Evolutionary conservation across 2,888 invertebrate genomes (phyloP).

Genomic region (Drosophila limbata): DNA sequence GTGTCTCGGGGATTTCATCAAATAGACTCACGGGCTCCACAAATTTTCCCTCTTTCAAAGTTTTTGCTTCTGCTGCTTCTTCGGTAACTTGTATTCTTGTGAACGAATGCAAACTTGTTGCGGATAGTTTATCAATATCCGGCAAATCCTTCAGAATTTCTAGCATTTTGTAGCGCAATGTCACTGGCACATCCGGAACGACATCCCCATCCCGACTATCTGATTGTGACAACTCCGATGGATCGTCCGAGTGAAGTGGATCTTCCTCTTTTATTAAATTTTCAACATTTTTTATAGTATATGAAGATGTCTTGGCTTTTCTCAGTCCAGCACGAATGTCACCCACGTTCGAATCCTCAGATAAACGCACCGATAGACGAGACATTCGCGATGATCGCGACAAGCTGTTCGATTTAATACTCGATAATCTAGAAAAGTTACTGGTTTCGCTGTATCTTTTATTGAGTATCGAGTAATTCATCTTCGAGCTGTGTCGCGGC

Average conservation of each 20-base stretch:
- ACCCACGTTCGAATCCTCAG: background rate
- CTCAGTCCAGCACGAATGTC: background rate
- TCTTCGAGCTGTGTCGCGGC: background rate
- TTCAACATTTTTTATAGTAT: background rate
- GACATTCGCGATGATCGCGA: background rate
- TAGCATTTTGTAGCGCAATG: background rate
- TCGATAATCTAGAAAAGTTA: background rate
- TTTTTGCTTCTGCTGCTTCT: background rate
- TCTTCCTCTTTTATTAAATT: background rate
- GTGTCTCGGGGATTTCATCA: background rate
- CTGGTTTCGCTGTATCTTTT: background rate
- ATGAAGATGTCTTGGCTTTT: background rate
- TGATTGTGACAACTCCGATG: background rate
- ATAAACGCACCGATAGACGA: background rate
- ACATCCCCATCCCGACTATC: accelerated
- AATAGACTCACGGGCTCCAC: background rate
- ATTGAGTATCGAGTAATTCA: background rate
- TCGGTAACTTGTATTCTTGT: background rate
- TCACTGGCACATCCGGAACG: background rate
- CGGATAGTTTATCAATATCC: constrained; percentile 26
- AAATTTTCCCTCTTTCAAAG: background rate
- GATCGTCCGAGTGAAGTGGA: background rate
- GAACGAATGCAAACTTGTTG: background rate
- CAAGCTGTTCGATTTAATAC: background rate
- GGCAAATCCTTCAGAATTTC: background rate